Evolutionary conservation across 1,140 invertebrate genomes (phyloP).

Genomic region (Carposina sasakii): DNA sequence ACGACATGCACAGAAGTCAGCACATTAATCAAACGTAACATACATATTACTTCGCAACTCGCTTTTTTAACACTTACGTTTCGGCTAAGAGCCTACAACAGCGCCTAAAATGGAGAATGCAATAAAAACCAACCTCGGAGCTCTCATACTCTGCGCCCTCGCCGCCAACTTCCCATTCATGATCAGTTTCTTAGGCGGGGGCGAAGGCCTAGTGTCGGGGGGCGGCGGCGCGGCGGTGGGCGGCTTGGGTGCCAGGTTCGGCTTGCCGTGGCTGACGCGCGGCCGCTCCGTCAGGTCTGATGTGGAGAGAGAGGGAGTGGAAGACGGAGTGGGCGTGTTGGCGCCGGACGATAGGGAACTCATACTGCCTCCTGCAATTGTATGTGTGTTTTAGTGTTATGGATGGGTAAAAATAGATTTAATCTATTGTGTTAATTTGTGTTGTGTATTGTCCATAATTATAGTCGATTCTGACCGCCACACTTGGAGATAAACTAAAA

Average conservation of each 20-base stretch:
- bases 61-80: too few species aligned
- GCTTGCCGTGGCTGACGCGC: conserved; percentile 70
- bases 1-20: too few species aligned
- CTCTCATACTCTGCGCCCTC: conserved; percentile 72
- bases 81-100: too few species aligned
- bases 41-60: too few species aligned
- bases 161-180: conserved; percentile 68
- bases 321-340: conserved; percentile 35
- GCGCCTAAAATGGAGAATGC: too few species aligned
- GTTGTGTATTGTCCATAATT: too few species aligned
- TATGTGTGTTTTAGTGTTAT: neutral
- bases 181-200: conserved; percentile 63
- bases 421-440: too few species aligned
- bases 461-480: too few species aligned
- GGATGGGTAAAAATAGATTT: neutral
- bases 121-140: conserved; percentile 67
- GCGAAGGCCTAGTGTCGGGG: conserved; percentile 58
- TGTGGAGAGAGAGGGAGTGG: conserved; percentile 46
- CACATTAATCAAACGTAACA: too few species aligned
- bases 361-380: conserved; percentile 55
- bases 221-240: conserved; percentile 38
- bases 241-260: conserved; percentile 74
- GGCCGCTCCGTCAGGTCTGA: conserved; percentile 52
- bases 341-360: conserved; percentile 49
- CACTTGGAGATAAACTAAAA: too few species aligned